Evolutionary conservation across 2,797 vertebrate species (phyloP), one percentile per base, ranked within the genome.

Genomic region (Loriculus beryllinus): DNA sequence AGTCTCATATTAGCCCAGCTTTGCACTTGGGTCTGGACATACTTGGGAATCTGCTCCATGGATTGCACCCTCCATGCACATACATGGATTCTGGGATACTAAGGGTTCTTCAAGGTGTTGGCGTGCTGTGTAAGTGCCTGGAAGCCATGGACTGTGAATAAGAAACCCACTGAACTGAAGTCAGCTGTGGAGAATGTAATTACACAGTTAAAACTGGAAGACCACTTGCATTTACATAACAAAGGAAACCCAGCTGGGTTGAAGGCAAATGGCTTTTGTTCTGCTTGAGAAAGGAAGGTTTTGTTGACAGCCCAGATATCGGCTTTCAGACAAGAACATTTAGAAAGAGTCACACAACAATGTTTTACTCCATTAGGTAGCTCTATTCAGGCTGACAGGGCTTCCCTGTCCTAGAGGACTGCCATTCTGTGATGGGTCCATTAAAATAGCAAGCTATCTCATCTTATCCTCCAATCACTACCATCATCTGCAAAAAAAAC

Each of bases 261-360:
- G 86, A 49, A 37, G 67, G 83, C 31, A 56, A 88, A 84, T 47
- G 6, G 64, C 86, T 89, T 95, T 95, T 74, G 86, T 94, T 89
- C 71, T 54, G 14, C 86, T 45, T 1, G 43, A 65, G 87, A 77
- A 92, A 56, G 14, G 71, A 16, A 83, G 87, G 71, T 28, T 85
- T 94, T 82, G 52, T 13, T 71, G 94, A 71, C 87, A 93, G 52
- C 71, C 14, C 35, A 31, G 37, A 74, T 83, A 85, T 39, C 80
- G 47, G 59, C 70, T 84, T 75, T 64, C 67, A 39, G 35, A 59
- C 37, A 18, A 60, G 67, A 80, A 8, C 5, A 0, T 59, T 72
- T 29, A 1, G 69, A 74, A 57, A 59, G 80, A 43, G 15, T 68
- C 39, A 0, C 28, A 39, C 22, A 29, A 14, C 10, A 11, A 33